These are phyloP conservation scores for Amphipoea lucens DNA, from an alignment of 2,888 invertebrate genomes.

Conservation along the genomic window DNA sequence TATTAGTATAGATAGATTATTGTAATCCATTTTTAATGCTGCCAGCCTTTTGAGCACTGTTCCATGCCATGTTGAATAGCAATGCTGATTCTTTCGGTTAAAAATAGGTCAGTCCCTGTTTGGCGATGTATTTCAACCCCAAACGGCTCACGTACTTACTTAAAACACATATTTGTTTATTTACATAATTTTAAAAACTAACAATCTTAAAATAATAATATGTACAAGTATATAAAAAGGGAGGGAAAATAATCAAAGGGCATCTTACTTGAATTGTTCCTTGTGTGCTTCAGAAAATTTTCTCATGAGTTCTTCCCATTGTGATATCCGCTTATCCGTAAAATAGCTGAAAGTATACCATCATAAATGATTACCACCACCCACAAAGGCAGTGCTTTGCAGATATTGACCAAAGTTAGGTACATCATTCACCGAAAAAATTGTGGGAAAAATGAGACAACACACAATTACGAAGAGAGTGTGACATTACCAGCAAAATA, in stretches of 20 bases:
- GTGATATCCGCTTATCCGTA: slow-evolving; percentile 77
- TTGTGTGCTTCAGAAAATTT: slow-evolving; percentile 83
- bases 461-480: slow-evolving; percentile 26
- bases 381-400: background rate
- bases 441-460: background rate
- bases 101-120: too few species aligned
- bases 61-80: too few species aligned
- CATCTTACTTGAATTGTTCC: slow-evolving; percentile 83
- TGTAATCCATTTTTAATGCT: too few species aligned
- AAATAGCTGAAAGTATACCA: slow-evolving; percentile 50
- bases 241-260: too few species aligned
- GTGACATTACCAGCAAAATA: slow-evolving; percentile 29
- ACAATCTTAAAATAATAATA: too few species aligned
- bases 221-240: too few species aligned
- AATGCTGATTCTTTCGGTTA: too few species aligned
- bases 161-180: too few species aligned
- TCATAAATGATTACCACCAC: background rate
- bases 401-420: background rate
- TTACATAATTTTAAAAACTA: too few species aligned
- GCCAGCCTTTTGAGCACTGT: too few species aligned
- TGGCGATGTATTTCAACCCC: too few species aligned
- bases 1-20: too few species aligned
- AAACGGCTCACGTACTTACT: slow-evolving; percentile 64
- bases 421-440: background rate
- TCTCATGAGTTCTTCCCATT: slow-evolving; percentile 85